Base-by-base conservation (phyloP, 64 coral and sea anemone species). In the Pocillopora damicornis region DNA sequence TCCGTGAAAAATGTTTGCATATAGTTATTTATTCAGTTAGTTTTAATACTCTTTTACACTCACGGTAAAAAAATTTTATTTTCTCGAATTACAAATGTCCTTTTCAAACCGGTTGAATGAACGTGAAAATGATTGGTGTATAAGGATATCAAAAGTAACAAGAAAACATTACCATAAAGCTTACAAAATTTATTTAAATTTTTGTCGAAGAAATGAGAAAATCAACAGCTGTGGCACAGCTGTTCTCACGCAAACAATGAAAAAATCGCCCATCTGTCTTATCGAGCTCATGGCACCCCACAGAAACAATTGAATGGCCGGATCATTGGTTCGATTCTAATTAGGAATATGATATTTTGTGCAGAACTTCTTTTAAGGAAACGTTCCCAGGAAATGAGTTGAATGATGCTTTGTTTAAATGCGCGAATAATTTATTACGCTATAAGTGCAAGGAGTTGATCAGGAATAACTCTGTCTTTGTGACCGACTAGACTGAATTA, bases 201-300 rank as follows among this genome's bases (percentile, higher is more conserved):
- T 63, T n/a, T 85, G 65, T 37, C 71, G n/a, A 73, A n/a, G 12
- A 73, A 71, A 85, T 85, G 81, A 57, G 81, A 85, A 85, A 58
- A 57, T 18, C 65, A 85, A 72, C 81, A 85, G 81, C 81, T 85
- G 81, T 66, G 25, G 26, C 57, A 73, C 81, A 72, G 81, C 81
- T 85, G 63, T 85, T 85, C 18, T 12, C n/a, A 72, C 69, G 72
- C 81, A 25, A 85, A 85, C 81, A 85, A 85, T 85, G 81, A 85
- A 85, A 85, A 20, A 85, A 25, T 85, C 15, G 71, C 71, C 81
- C 81, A 58, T 30, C 62, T 85, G 81, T 73, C 42, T 85, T 57
- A 85, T 85, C 81, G 57, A n/a, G 18, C 9, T n/a, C 81, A 85
- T 85, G 63, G 72, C 64, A 72, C 72, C 81, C 37, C 64, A 71